These are phyloP conservation scores for Limnothrissa miodon DNA, from an alignment of 2,113 vertebrate genomes.

Conservation along the genomic window DNA sequence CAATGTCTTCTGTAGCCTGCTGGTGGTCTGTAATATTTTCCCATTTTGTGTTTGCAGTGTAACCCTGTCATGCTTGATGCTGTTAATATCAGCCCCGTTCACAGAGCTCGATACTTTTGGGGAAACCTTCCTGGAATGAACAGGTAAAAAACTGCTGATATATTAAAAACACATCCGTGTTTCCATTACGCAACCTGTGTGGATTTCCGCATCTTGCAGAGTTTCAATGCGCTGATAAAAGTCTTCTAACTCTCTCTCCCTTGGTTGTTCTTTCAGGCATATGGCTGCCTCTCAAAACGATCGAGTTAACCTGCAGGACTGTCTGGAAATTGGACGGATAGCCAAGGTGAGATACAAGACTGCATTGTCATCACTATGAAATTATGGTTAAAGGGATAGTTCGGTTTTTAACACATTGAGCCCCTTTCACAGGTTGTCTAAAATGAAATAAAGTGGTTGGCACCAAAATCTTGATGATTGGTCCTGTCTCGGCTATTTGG, in stretches of 20 bases:
- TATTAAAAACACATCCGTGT: background rate
- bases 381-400: too few relatives aligned
- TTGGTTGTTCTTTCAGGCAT: slow-evolving; percentile 63
- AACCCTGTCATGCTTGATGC: slow-evolving; percentile 91
- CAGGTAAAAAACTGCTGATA: slow-evolving; percentile 68
- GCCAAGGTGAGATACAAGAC: slow-evolving; percentile 73
- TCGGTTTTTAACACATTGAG: too few relatives aligned
- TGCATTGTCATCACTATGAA: background rate
- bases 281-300: slow-evolving; percentile 71
- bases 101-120: slow-evolving; percentile 93
- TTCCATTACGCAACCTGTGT: background rate
- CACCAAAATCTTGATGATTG: too few relatives aligned
- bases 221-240: too few relatives aligned
- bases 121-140: slow-evolving; percentile 96
- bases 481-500: too few relatives aligned
- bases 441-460: too few relatives aligned
- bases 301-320: slow-evolving; percentile 81
- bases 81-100: slow-evolving; percentile 87
- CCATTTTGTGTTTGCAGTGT: slow-evolving; percentile 70
- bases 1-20: background rate
- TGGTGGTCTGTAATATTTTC: background rate
- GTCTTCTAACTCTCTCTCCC: slow-evolving; percentile 16
- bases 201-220: background rate
- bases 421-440: too few relatives aligned
- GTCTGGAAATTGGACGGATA: slow-evolving; percentile 78